phyloP scores from a whole-genome alignment of 1,140 invertebrate genomes.

The Zaprionus vittiger region DNA sequence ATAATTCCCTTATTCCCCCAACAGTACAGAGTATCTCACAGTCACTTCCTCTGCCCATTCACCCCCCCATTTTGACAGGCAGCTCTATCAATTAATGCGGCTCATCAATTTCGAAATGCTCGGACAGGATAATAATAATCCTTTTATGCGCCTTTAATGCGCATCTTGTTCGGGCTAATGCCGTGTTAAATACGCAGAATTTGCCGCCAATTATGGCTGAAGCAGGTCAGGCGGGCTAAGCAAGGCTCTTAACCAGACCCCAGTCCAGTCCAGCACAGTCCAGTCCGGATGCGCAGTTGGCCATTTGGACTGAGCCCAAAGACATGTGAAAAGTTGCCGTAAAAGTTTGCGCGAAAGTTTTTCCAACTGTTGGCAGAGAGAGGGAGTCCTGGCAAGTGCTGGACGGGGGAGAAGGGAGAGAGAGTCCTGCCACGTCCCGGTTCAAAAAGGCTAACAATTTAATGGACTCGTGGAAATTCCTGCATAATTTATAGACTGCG shows the following conservation, averaged over 20 bases:
- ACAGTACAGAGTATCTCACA: neutral
- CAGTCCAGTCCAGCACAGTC: neutral
- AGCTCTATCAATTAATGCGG: constrained; percentile 67
- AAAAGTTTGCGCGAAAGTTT: constrained; percentile 58
- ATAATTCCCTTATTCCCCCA: neutral
- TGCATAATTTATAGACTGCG: constrained; percentile 66
- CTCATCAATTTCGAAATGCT: constrained; percentile 67
- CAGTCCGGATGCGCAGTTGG: neutral
- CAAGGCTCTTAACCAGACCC: neutral
- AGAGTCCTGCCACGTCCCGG: neutral
- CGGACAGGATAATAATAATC: constrained; percentile 64
- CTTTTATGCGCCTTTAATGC: constrained; percentile 58
- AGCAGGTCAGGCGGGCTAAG: neutral
- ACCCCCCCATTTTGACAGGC: constrained; percentile 9
- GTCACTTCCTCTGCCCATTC: neutral
- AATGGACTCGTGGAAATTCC: constrained; percentile 58
- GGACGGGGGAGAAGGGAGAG: neutral
- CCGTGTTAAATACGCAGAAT: constrained; percentile 59
- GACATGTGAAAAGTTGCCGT: constrained; percentile 54
- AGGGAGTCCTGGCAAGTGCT: neutral
- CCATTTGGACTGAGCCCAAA: constrained; percentile 33
- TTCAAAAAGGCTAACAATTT: constrained; percentile 59
- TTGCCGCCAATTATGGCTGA: constrained; percentile 1
- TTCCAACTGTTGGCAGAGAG: constrained; percentile 14
- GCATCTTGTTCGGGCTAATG: constrained; percentile 54